Percentiles rank a stretch among this genome's conserved stretches.
phyloP scores from a whole-genome alignment of 2,113 vertebrate species.

The Upupa epops region DNA sequence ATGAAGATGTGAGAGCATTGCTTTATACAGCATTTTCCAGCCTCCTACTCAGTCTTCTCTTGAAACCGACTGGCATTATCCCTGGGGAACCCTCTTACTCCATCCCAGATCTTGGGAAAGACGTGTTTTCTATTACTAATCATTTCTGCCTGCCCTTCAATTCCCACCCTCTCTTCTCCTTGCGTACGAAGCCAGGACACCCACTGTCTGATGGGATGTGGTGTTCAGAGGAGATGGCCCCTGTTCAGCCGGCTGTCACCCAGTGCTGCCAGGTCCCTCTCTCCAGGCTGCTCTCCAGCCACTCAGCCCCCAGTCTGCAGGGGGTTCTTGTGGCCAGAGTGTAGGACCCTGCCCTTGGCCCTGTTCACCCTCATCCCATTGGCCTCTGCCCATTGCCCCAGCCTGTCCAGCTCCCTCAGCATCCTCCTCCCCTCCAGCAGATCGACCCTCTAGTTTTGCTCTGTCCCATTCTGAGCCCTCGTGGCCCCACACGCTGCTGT shows the following conservation, averaged over 20 bases:
- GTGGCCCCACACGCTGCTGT: background rate
- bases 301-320: too few relatives aligned
- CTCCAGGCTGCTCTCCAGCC: too few relatives aligned
- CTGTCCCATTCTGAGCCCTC: background rate
- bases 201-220: background rate
- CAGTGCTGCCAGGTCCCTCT: too few relatives aligned
- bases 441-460: background rate
- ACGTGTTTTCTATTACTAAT: background rate
- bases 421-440: too few relatives aligned
- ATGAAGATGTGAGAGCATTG: background rate
- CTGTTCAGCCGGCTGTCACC: too few relatives aligned
- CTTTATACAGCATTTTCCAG: background rate
- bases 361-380: too few relatives aligned
- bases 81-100: background rate
- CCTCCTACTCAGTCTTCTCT: background rate
- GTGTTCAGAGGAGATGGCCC: background rate
- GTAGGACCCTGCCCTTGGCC: too few relatives aligned
- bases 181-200: background rate
- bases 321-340: too few relatives aligned
- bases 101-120: background rate
- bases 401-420: too few relatives aligned
- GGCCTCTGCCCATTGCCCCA: too few relatives aligned
- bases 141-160: background rate
- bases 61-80: background rate
- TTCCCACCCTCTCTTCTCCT: background rate